phyloP scores from a whole-genome alignment of 53 echinoderm and acorn worm species.

The Crossaster papposus region DNA sequence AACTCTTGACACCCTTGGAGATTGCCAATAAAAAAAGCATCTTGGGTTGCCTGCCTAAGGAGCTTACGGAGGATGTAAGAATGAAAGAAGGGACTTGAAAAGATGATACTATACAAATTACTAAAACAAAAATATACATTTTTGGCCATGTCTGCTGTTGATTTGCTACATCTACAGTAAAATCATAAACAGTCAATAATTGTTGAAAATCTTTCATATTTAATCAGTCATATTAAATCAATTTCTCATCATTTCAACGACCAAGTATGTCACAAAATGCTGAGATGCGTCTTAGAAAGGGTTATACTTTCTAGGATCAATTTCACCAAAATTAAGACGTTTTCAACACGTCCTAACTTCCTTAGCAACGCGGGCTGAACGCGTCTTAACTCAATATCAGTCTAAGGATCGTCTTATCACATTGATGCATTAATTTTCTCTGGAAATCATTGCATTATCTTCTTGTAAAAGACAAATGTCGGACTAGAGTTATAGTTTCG shows the following conservation, averaged over 20 bases:
- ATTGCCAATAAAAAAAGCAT: slow-evolving; percentile 37
- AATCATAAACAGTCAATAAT: background rate
- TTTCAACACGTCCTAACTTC: too few species aligned
- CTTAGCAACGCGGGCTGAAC: too few species aligned
- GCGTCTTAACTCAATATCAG: too few species aligned
- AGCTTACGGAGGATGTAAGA: slow-evolving; percentile 14
- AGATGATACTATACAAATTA: background rate
- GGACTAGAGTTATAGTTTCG: too few species aligned
- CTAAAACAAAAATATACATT: background rate
- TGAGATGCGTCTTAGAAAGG: too few species aligned
- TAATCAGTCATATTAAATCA: background rate
- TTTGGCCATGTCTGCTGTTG: background rate
- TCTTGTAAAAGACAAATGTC: too few species aligned
- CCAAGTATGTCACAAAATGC: background rate
- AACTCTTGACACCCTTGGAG: slow-evolving; percentile 28
- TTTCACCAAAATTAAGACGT: too few species aligned
- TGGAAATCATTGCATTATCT: too few species aligned
- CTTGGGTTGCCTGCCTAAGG: slow-evolving; percentile 18
- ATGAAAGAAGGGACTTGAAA: slow-evolving; percentile 17
- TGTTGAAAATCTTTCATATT: background rate
- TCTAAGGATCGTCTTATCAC: too few species aligned
- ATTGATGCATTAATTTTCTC: too few species aligned
- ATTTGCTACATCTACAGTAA: slow-evolving; percentile 18
- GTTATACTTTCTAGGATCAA: too few species aligned
- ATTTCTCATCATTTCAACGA: background rate